Evolutionary conservation across 2,113 vertebrate species (phyloP).

Genomic region (Aegotheles bennettii): DNA sequence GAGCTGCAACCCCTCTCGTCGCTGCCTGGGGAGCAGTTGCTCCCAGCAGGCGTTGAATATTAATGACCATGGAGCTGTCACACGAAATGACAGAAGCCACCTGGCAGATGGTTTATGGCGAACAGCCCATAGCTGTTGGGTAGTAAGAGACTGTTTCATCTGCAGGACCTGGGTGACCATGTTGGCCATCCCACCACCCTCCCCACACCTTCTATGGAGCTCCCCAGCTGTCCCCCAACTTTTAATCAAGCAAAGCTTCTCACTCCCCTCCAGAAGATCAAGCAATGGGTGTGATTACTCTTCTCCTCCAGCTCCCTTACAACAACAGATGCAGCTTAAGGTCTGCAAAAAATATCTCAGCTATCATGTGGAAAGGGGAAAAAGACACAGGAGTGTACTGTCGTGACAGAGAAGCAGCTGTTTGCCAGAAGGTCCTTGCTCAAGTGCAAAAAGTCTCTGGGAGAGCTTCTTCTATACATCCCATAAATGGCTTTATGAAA

Average conservation of each 20-base stretch:
- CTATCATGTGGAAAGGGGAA: neutral
- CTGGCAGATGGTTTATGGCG: neutral
- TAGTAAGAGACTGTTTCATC: neutral
- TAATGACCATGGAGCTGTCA: neutral
- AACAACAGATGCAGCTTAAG: neutral
- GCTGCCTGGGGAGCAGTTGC: neutral
- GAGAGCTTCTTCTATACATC: neutral
- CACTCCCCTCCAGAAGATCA: neutral
- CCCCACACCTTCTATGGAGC: too few relatives aligned
- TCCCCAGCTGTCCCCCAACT: too few relatives aligned
- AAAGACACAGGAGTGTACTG: neutral
- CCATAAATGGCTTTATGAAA: neutral
- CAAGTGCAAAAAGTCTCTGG: neutral
- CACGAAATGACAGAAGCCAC: neutral
- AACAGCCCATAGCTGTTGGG: neutral
- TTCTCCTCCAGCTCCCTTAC: neutral
- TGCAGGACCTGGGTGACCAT: neutral
- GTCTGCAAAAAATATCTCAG: neutral
- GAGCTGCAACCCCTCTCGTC: neutral
- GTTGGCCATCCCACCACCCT: accelerated
- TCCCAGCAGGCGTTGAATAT: neutral
- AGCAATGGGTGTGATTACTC: neutral
- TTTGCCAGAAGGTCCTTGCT: neutral
- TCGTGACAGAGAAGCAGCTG: neutral
- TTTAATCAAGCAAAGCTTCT: too few relatives aligned